Percentiles rank a stretch among this genome's conserved stretches.
These are phyloP conservation scores for Amorpha juglandis DNA, from an alignment of 2,888 invertebrate species.

Conservation along the genomic window DNA sequence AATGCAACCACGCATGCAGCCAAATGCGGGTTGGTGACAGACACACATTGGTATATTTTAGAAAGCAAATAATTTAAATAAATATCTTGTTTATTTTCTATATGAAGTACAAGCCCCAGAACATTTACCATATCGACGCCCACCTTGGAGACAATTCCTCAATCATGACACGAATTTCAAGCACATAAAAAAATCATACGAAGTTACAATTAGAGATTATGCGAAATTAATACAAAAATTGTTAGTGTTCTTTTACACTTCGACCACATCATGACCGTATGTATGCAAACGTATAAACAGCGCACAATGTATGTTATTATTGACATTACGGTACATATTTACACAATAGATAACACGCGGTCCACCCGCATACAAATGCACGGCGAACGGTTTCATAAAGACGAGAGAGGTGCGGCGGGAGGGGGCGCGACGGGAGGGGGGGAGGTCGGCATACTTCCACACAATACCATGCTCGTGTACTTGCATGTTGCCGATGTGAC, in stretches of 20 bases:
- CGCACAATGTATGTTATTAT: conserved; percentile 47
- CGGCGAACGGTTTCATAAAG: conserved; percentile 57
- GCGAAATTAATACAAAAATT: background rate
- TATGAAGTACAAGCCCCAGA: too few species aligned
- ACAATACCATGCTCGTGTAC: conserved; percentile 46
- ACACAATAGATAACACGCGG: conserved; percentile 69
- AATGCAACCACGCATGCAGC: conserved; percentile 5
- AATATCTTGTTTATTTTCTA: background rate
- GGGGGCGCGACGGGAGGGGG: too few species aligned
- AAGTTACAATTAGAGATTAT: background rate
- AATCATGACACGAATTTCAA: too few species aligned
- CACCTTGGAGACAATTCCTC: too few species aligned
- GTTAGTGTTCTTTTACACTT: conserved; percentile 38
- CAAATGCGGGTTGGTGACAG: conserved; percentile 17
- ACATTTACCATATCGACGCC: background rate
- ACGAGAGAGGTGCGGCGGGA: conserved; percentile 38
- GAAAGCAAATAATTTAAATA: conserved; percentile 6
- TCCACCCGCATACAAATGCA: conserved; percentile 66
- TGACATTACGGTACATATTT: conserved; percentile 63
- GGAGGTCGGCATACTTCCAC: conserved; percentile 50
- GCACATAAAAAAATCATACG: too few species aligned
- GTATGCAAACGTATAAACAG: conserved; percentile 26
- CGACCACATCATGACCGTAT: conserved; percentile 21
- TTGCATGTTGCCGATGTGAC: conserved; percentile 25
- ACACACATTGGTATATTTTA: conserved; percentile 2